Conservation (phyloP, 2,888 invertebrate species). For the Leptopilina syphax region DNA sequence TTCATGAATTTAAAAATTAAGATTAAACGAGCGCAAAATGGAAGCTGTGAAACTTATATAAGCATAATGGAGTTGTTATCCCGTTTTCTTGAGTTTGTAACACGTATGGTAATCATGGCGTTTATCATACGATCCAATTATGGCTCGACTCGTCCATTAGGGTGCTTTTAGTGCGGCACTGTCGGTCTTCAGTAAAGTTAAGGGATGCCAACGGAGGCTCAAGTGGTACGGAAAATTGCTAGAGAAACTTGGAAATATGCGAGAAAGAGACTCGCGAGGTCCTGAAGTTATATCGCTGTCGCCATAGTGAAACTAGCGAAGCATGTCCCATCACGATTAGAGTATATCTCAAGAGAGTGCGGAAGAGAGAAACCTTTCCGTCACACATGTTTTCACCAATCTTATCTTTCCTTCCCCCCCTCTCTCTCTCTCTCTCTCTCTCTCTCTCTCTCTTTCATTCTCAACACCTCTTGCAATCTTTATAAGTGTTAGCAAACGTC, state of each 20-base stretch:
- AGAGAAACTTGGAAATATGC: slow-evolving; percentile 64
- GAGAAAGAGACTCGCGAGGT: slow-evolving; percentile 61
- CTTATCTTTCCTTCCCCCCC: slow-evolving; percentile 19
- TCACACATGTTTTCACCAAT: slow-evolving; percentile 45
- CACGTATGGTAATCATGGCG: slow-evolving; percentile 50
- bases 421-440: background rate
- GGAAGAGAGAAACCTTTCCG: slow-evolving; percentile 43
- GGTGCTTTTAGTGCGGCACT: slow-evolving; percentile 53
- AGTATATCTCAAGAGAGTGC: slow-evolving; percentile 57
- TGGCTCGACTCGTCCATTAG: slow-evolving; percentile 58
- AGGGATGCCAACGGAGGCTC: slow-evolving; percentile 49
- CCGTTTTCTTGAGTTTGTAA: slow-evolving; percentile 53
- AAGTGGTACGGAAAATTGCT: slow-evolving; percentile 68
- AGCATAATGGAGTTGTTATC: slow-evolving; percentile 46
- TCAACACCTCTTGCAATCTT: slow-evolving; percentile 24
- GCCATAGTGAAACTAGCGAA: slow-evolving; percentile 60
- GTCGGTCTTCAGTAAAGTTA: slow-evolving; percentile 55
- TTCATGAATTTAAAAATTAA: slow-evolving; percentile 8
- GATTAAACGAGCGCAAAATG: slow-evolving; percentile 9
- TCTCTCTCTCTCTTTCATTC: background rate
- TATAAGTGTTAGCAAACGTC: background rate
- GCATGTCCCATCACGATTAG: slow-evolving; percentile 61
- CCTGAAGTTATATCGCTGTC: slow-evolving; percentile 58
- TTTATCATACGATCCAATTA: slow-evolving; percentile 58
- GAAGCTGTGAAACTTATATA: slow-evolving; percentile 13